Evolutionary conservation across 2,797 vertebrate species (phyloP).

Genomic region (Myotis pilosus): DNA sequence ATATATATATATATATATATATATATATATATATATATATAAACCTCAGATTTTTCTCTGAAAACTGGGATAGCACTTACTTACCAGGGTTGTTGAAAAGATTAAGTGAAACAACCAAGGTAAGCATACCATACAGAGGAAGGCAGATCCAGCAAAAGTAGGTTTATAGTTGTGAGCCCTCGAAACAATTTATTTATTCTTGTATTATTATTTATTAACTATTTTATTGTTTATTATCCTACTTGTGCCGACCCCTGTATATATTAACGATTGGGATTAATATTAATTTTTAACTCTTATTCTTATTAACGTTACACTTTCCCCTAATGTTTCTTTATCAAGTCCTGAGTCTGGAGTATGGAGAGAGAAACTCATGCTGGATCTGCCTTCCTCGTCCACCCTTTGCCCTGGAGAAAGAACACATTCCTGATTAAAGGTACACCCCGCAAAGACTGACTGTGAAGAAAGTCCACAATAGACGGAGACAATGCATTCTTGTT

Average conservation of each 20-base stretch:
- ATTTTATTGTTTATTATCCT: background rate
- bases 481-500: constrained; percentile 68
- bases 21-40: background rate
- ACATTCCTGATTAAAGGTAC: constrained; percentile 58
- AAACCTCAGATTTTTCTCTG: background rate
- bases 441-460: constrained; percentile 14
- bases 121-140: background rate
- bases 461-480: constrained; percentile 56
- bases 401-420: constrained; percentile 31
- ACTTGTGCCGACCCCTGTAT: background rate
- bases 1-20: too few relatives aligned
- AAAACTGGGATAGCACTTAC: background rate
- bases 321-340: background rate
- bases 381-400: constrained; percentile 34
- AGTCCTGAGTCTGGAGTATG: background rate
- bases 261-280: background rate
- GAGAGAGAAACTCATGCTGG: background rate
- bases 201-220: background rate
- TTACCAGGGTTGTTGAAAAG: background rate
- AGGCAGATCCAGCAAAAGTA: background rate
- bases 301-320: background rate
- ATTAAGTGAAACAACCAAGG: background rate
- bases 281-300: background rate
- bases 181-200: background rate
- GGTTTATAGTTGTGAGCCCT: background rate